Conservation (phyloP, 2,888 invertebrate species). For the Myopa tessellatipennis region DNA sequence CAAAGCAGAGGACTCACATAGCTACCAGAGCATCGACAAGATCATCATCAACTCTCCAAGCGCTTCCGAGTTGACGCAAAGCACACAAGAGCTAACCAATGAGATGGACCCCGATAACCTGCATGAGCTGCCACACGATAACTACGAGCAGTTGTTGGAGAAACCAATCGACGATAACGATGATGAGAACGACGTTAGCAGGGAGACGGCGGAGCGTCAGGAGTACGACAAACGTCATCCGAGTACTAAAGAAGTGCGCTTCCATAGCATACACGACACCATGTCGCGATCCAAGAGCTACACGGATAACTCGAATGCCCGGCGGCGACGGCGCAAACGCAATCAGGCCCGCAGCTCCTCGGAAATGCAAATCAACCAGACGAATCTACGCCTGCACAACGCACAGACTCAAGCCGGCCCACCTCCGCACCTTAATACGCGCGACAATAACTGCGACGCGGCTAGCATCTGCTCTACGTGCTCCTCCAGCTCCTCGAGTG, state of each 20-base stretch:
- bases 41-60: slow-evolving; percentile 64
- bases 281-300: slow-evolving; percentile 72
- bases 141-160: slow-evolving; percentile 55
- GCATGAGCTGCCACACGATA: slow-evolving; percentile 57
- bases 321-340: slow-evolving; percentile 61
- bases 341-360: slow-evolving; percentile 66
- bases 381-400: slow-evolving; percentile 62
- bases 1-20: slow-evolving; percentile 64
- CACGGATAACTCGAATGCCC: slow-evolving; percentile 68
- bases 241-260: slow-evolving; percentile 65
- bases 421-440: slow-evolving; percentile 48
- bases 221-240: slow-evolving; percentile 41
- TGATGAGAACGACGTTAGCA: slow-evolving; percentile 50
- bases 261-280: slow-evolving; percentile 65
- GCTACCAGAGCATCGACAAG: slow-evolving; percentile 66
- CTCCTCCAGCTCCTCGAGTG: slow-evolving; percentile 85
- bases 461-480: slow-evolving; percentile 91
- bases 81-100: slow-evolving; percentile 65
- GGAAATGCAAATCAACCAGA: slow-evolving; percentile 67
- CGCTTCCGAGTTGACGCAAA: slow-evolving; percentile 64
- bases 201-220: slow-evolving; percentile 43
- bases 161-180: slow-evolving; percentile 46
- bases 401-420: slow-evolving; percentile 59
- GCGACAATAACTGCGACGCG: slow-evolving; percentile 71
- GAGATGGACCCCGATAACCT: slow-evolving; percentile 58